These are phyloP conservation scores for Silurus lanzhouensis DNA, from an alignment of 2,797 vertebrate species.

Conservation along the genomic window DNA sequence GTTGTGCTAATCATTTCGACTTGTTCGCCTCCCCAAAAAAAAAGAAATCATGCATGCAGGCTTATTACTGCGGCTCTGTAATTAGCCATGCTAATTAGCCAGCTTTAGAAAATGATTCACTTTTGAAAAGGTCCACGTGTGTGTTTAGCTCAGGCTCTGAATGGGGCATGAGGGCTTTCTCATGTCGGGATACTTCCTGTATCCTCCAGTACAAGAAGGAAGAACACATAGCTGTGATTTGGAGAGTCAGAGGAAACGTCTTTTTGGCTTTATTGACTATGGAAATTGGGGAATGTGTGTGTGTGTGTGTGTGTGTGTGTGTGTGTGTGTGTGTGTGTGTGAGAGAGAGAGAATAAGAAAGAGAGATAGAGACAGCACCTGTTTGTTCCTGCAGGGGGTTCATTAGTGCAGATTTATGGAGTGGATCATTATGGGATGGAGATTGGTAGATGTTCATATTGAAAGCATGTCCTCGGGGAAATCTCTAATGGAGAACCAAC, in stretches of 20 bases:
- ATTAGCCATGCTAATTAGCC: slow-evolving; percentile 77
- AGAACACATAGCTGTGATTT: slow-evolving; percentile 26
- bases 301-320: slow-evolving; percentile 50
- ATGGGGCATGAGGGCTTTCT: slow-evolving; percentile 17
- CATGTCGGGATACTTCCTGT: neutral
- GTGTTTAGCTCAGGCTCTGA: slow-evolving; percentile 9
- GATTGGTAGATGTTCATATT: slow-evolving; percentile 67
- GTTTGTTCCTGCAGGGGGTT: slow-evolving; percentile 62
- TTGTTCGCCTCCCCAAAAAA: slow-evolving; percentile 61
- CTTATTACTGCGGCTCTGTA: slow-evolving; percentile 73
- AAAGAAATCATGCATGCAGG: slow-evolving; percentile 66
- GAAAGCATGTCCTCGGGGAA: slow-evolving; percentile 60
- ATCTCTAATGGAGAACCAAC: slow-evolving; percentile 62
- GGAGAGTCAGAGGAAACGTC: neutral
- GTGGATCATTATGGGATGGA: slow-evolving; percentile 66
- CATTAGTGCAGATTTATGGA: slow-evolving; percentile 64
- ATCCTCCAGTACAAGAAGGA: neutral
- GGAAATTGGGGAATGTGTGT: slow-evolving; percentile 63
- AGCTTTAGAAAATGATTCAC: slow-evolving; percentile 68
- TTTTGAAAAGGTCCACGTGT: slow-evolving; percentile 43
- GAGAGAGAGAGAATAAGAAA: neutral
- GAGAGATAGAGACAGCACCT: slow-evolving; percentile 54
- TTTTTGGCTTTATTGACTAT: slow-evolving; percentile 46
- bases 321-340: slow-evolving; percentile 32
- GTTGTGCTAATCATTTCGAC: slow-evolving; percentile 77